Base-by-base conservation (phyloP, 2,113 vertebrate genomes). In the Gnathonemus longibarbis region DNA sequence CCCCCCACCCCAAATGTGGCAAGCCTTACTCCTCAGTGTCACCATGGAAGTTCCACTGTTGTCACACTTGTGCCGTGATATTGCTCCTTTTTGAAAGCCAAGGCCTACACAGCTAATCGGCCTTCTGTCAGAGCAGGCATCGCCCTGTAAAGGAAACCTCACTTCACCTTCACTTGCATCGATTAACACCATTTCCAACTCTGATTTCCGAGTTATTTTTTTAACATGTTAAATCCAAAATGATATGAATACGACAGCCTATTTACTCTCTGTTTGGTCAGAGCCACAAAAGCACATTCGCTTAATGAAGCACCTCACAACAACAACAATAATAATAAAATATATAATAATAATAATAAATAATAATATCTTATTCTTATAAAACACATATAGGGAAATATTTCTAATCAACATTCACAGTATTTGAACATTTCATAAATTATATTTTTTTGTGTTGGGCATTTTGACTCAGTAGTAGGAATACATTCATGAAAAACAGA, bases 101-200 rank as follows among this genome's bases (percentile, higher is more conserved):
- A n/a, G 49, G 66, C 50, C 95, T 96, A 95, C 95, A 92, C 94
- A 95, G 95, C 94, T 95, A 95, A 94, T 94, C 56, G 94, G 96
- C 94, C 94, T 93, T 93, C 92, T 96, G 95, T 96, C 95, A 97
- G 46, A 21, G 45, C 48, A 50, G 94, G 93, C 94, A 93, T 92
- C 93, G 94, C 96, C 96, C 96, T 96, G 95, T 95, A 95, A 95
- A 96, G 95, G 96, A 96, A 97, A 97, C 96, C 97, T 97, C 96
- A 95, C 96, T 93, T 96, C 97, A 97, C 97, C 96, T 97, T 96
- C 96, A 96, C 95, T 95, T 95, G 92, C 94, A 50, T 50, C 42
- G 8, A 48, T 48, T 45, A 96, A 96, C 21, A 9, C 42, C 39
- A 46, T 95, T 93, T 94, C 95, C 93, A 91, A 62, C 93, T 93